These are phyloP conservation scores for Psittacus erithacus DNA, from an alignment of 2,113 vertebrate species.

Conservation along the genomic window DNA sequence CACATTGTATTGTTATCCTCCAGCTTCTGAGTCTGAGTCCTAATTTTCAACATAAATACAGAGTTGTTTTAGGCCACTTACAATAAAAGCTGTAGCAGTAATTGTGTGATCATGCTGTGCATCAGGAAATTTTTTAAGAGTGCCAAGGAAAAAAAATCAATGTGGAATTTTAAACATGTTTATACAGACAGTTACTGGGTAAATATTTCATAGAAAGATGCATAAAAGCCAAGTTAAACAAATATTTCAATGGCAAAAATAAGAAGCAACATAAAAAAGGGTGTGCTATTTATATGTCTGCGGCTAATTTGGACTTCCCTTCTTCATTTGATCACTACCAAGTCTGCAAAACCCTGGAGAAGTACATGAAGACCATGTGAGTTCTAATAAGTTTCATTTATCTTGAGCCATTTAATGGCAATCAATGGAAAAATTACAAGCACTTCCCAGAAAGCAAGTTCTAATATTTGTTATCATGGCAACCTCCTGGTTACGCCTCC, in stretches of 20 bases:
- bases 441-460: constrained; percentile 51
- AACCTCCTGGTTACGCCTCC: constrained; percentile 55
- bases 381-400: constrained; percentile 19
- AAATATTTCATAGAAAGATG: constrained; percentile 24
- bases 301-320: neutral
- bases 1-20: neutral
- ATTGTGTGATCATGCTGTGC: constrained; percentile 14
- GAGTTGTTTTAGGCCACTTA: neutral
- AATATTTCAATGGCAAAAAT: constrained; percentile 8
- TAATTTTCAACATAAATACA: constrained; percentile 39
- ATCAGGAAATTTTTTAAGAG: constrained; percentile 35
- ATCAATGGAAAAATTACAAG: constrained; percentile 48
- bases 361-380: neutral
- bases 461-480: constrained; percentile 57
- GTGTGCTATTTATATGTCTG: neutral
- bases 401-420: constrained; percentile 32
- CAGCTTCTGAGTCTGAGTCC: constrained; percentile 3
- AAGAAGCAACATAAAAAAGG: neutral
- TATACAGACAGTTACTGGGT: neutral
- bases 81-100: constrained; percentile 17
- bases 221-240: constrained; percentile 8
- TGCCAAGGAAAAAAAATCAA: neutral
- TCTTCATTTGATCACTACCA: neutral
- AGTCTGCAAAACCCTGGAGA: neutral
- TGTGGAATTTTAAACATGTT: constrained; percentile 25